Evolutionary conservation across 2,797 vertebrate species (phyloP), one percentile per base, ranked within the genome.

Genomic region (Tadarida brasiliensis): DNA sequence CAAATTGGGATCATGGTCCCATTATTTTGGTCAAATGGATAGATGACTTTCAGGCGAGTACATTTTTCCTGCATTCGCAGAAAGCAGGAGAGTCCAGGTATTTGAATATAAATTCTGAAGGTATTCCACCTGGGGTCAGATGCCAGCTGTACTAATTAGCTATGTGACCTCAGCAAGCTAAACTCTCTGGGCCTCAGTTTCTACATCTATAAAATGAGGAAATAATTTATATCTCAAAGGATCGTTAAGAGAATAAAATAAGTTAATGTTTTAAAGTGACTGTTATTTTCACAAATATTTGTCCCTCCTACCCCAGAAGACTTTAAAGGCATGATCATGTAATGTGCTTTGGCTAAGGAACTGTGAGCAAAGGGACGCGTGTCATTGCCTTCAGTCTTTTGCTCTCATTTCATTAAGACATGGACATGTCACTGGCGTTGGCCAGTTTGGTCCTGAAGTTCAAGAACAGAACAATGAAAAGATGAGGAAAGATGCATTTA

Each of bases 141-240:
- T 63, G 17, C 63, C 26, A 71, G 17, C 5, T 78, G 0, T 80
- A n/a, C 44, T 83, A 70, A 33, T 2, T 83, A 56, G 9, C 73
- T 77, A 1, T 15, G 54, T 56, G 56, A 89, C 47, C 33, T 80
- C 1, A 39, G n/a, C 68, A 70, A 80, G 7, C 49, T 91, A 51
- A 84, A 39, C n/a, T 85, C 7, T 68, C n/a, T 94, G 16, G 7
- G 15, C 39, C 63, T 96, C 51, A n/a, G 56, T 92, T 82, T 90
- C 63, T 90, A 20, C 3, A 22, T 94, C 26, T 84, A 4, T 68
- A 63, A 76, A 65, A 54, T 68, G 35, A 14, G 1, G 5, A 24
- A 57, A 70, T 65, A 87, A 65, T 87, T 82, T 74, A 9, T n/a
- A 22, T 87, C 57, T 82, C 22, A 74, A 65, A 54, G 47, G 63